phyloP scores from a whole-genome alignment of 2,888 invertebrate species.

The Axea sp. region DNA sequence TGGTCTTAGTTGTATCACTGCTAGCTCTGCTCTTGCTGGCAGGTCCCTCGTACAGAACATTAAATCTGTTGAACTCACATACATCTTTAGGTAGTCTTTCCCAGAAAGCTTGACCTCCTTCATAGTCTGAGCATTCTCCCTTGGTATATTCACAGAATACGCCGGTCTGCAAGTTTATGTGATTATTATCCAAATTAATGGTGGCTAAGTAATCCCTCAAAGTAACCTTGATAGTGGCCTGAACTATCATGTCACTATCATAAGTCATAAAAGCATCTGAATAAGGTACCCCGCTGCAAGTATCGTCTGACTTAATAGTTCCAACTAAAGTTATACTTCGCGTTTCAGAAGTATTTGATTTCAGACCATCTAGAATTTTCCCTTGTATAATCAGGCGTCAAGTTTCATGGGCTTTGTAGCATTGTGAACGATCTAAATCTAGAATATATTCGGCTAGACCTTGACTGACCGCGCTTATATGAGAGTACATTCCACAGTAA shows the following conservation, averaged over 20 bases:
- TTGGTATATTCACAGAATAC: not conserved
- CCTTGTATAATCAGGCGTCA: not conserved
- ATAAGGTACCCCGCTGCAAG: not conserved
- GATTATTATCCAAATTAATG: not conserved
- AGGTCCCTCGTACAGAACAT: not conserved
- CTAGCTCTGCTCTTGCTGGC: too few species aligned
- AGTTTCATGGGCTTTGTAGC: not conserved
- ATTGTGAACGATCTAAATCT: not conserved
- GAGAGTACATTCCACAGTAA: not conserved
- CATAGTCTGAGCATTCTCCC: conserved; percentile 1
- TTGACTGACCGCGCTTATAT: not conserved
- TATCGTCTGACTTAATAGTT: not conserved
- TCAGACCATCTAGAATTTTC: not conserved
- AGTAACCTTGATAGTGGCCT: conserved; percentile 6
- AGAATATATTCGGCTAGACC: not conserved
- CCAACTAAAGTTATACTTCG: not conserved
- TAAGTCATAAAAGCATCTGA: not conserved
- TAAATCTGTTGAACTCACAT: not conserved
- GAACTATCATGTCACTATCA: not conserved
- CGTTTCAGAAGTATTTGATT: not conserved
- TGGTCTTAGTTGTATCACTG: too few species aligned
- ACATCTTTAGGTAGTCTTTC: not conserved
- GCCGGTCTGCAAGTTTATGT: not conserved
- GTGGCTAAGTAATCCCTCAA: conserved; percentile 3
- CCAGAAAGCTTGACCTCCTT: conserved; percentile 14